Evolutionary conservation across 37 sponge, comb jelly and placozoan species (phyloP).

Genomic region (Diacarnus erythraeanus): DNA sequence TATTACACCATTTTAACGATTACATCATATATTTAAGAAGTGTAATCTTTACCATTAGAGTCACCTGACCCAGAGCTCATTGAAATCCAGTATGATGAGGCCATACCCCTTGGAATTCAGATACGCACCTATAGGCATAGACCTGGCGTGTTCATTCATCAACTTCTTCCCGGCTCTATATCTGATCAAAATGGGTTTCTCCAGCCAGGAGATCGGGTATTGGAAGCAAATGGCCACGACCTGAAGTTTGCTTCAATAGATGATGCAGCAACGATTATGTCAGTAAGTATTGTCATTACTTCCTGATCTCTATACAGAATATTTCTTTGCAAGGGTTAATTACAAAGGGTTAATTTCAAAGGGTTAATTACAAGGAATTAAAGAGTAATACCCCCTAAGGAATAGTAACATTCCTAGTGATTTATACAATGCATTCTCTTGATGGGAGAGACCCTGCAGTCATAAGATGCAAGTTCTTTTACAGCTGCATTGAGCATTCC

Average conservation of each 20-base stretch:
- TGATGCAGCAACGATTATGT: constrained; percentile 50
- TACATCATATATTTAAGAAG: background rate
- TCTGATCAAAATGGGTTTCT: constrained; percentile 45
- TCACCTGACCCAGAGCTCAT: constrained; percentile 27
- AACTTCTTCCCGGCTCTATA: constrained; percentile 47
- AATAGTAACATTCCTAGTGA: too few species aligned
- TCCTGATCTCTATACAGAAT: background rate
- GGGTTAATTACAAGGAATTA: too few species aligned
- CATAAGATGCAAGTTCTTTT: too few species aligned
- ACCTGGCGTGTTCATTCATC: constrained; percentile 71
- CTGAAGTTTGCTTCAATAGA: constrained; percentile 69
- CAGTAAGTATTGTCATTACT: constrained; percentile 42
- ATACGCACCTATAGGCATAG: constrained; percentile 29
- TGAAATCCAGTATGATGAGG: constrained; percentile 15
- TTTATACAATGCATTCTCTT: too few species aligned
- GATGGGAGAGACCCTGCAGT: too few species aligned
- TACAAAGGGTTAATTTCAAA: too few species aligned
- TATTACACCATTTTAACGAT: too few species aligned
- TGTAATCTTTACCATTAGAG: background rate
- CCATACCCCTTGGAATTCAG: constrained; percentile 51
- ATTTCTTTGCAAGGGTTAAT: too few species aligned
- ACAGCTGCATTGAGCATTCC: too few species aligned
- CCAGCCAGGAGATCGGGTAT: constrained; percentile 62
- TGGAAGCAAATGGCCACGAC: constrained; percentile 75
- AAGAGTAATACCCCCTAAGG: too few species aligned